A percentile compares a stretch with the other conserved stretches of the same genome.
These are phyloP conservation scores for Thymallus thymallus DNA, from an alignment of 2,113 vertebrate species.

Conservation along the genomic window DNA sequence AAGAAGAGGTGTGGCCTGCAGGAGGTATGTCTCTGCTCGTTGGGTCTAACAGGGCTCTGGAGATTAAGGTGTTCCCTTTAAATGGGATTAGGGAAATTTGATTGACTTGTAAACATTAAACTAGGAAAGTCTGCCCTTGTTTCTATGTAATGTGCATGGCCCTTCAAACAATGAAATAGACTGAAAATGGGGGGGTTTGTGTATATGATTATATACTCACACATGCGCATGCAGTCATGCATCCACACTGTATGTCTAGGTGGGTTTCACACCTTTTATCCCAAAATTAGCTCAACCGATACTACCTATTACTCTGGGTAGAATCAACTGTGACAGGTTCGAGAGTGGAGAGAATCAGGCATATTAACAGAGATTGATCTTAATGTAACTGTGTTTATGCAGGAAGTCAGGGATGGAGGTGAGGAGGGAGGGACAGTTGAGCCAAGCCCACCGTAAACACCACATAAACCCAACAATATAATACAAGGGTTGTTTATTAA, in stretches of 20 bases:
- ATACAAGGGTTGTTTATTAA: conserved; percentile 30
- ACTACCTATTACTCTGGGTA: not conserved
- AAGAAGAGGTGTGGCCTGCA: not conserved
- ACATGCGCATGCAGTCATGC: not conserved
- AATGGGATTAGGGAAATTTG: not conserved
- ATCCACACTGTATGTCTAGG: not conserved
- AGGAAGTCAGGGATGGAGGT: not conserved
- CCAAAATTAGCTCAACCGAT: no score
- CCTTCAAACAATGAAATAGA: not conserved
- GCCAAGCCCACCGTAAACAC: conserved; percentile 6
- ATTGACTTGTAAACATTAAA: not conserved
- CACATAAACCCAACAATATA: conserved; percentile 15
- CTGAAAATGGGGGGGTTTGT: not conserved
- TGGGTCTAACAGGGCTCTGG: not conserved
- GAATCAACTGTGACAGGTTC: not conserved
- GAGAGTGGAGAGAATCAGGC: no score
- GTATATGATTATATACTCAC: not conserved
- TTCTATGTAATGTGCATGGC: not conserved
- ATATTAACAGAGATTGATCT: not conserved
- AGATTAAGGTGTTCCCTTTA: not conserved
- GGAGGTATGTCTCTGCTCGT: not conserved
- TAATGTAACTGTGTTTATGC: not conserved
- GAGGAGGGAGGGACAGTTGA: conserved; percentile 6
- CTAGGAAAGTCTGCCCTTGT: not conserved
- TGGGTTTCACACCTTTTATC: not conserved